Conservation (phyloP, 2,797 vertebrate genomes). For the Betta splendens region DNA sequence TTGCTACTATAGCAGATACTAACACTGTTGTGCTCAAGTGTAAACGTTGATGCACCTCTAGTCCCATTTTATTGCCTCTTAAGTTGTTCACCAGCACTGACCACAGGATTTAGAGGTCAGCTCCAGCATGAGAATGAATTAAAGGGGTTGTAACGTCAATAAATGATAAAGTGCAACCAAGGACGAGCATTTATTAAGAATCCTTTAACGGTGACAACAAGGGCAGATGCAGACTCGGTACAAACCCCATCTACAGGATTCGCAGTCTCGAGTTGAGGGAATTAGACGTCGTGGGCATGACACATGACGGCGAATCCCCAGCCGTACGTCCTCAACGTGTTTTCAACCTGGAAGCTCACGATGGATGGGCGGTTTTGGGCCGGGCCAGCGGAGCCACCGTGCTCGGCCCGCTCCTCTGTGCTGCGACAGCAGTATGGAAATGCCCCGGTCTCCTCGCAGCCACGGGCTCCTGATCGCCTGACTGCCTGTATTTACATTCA, state of each 20-base stretch:
- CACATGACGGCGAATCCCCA: slow-evolving; percentile 13
- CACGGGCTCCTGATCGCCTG: slow-evolving; percentile 65
- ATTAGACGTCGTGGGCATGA: no score
- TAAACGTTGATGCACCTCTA: slow-evolving; percentile 2
- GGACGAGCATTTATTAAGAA: slow-evolving; percentile 28
- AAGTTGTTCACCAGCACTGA: slow-evolving; percentile 25
- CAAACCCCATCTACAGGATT: no score
- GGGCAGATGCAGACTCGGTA: slow-evolving; percentile 25
- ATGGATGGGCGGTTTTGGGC: slow-evolving; percentile 48
- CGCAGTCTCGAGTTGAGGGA: no score
- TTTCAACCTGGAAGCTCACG: slow-evolving; percentile 20
- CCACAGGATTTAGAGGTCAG: slow-evolving; percentile 16
- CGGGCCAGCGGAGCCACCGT: slow-evolving; percentile 34
- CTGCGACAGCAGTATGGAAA: slow-evolving; percentile 79
- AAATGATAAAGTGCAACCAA: slow-evolving; percentile 54
- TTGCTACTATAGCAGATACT: no score
- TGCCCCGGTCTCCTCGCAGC: slow-evolving; percentile 63
- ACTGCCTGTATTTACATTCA: slow-evolving; percentile 72
- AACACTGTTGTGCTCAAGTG: not conserved
- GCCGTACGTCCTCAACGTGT: not conserved
- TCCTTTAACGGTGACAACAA: slow-evolving; percentile 17
- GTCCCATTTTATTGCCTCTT: slow-evolving; percentile 35
- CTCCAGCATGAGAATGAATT: slow-evolving; percentile 25
- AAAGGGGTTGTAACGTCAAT: slow-evolving; percentile 41
- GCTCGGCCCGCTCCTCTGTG: slow-evolving; percentile 54